Conservation (phyloP, 1,140 invertebrate genomes). For the Meloidogyne hapla region DNA sequence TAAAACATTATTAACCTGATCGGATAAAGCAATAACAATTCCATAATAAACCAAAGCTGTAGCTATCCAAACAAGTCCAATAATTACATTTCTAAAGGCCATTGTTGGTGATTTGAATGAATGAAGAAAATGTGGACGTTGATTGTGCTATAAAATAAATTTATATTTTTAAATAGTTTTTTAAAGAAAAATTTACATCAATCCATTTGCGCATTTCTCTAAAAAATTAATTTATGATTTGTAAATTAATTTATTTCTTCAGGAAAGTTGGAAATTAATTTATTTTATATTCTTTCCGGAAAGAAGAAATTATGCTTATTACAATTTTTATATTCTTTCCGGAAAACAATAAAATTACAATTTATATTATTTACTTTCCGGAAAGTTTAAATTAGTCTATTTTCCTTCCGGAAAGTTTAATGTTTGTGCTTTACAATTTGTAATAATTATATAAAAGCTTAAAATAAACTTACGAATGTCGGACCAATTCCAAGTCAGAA, state of each 20-base stretch:
- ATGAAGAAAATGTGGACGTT: conserved; percentile 57
- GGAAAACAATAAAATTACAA: too few species aligned
- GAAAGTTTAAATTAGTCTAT: too few species aligned
- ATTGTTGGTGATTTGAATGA: conserved; percentile 53
- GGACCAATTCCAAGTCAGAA: conserved; percentile 55
- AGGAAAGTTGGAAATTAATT: too few species aligned
- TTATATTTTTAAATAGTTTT: conserved; percentile 17
- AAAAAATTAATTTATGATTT: not conserved
- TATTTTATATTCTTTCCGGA: too few species aligned
- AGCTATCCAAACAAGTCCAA: conserved; percentile 60
- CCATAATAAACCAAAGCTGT: conserved; percentile 62
- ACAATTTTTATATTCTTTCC: too few species aligned
- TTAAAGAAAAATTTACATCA: not conserved
- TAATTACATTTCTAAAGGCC: conserved; percentile 50
- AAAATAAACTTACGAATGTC: conserved; percentile 18
- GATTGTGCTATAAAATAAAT: conserved; percentile 54
- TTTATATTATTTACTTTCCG: too few species aligned
- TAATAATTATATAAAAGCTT: too few species aligned
- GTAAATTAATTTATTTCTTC: not conserved
- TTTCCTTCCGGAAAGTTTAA: too few species aligned
- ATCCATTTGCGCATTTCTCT: conserved; percentile 2
- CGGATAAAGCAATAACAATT: conserved; percentile 61
- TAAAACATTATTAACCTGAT: conserved; percentile 45
- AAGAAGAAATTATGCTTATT: too few species aligned
- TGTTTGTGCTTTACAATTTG: too few species aligned